Conservation (phyloP, 2,113 vertebrate species). For the Syrmaticus mikado region DNA sequence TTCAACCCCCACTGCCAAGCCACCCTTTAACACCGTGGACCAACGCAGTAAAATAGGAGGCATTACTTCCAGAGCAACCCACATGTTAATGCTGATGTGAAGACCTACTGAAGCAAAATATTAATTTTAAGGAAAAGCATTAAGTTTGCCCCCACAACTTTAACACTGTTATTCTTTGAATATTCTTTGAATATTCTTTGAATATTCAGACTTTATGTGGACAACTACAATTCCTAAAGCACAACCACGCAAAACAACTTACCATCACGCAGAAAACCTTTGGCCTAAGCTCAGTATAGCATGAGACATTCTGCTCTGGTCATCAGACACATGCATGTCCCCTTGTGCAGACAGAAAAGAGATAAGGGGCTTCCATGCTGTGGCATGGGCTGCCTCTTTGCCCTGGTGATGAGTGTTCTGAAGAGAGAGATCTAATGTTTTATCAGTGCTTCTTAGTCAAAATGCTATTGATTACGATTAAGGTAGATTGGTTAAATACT, state of each 20-base stretch:
- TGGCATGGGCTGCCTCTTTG: not conserved
- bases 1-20: not conserved
- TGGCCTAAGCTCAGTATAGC: not conserved
- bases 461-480: not conserved
- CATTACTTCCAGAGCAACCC: not conserved
- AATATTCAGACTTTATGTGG: not conserved
- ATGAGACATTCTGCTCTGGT: not conserved
- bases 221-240: not conserved
- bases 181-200: not conserved
- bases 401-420: not conserved
- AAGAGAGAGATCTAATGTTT: not conserved
- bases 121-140: not conserved
- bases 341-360: not conserved
- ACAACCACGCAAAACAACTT: not conserved
- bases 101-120: not conserved
- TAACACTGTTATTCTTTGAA: not conserved
- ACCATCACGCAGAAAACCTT: not conserved
- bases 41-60: not conserved
- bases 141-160: not conserved
- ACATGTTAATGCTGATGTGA: not conserved
- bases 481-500: not conserved
- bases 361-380: accelerated
- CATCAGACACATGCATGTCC: not conserved
- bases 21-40: not conserved
- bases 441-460: not conserved